Percentiles rank a stretch among this genome's conserved stretches.
Evolutionary conservation across 2,888 invertebrate species (phyloP).

Genomic region (Coelogynopora nodosa): DNA sequence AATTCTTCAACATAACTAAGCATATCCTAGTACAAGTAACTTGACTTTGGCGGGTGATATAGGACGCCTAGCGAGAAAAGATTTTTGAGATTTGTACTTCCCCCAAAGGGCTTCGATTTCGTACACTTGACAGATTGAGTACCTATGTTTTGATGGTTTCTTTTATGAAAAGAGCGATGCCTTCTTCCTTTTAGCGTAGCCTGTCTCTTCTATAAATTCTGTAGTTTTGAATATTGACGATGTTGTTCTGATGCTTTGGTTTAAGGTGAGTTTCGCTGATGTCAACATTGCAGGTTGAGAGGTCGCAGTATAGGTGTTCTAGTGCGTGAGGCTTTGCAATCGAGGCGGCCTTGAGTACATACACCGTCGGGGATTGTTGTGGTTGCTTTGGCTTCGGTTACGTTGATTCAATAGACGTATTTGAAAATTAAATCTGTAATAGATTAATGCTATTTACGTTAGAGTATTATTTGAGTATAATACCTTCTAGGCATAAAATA

Average conservation of each 20-base stretch:
- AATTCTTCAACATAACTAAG: too few relatives aligned
- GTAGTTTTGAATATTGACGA: not conserved
- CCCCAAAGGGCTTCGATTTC: not conserved
- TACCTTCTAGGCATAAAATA: too few relatives aligned
- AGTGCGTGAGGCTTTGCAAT: not conserved
- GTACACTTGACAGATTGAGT: not conserved
- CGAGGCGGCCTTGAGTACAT: not conserved
- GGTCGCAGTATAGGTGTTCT: not conserved
- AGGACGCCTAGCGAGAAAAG: not conserved
- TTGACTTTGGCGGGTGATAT: not conserved
- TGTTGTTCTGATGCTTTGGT: not conserved
- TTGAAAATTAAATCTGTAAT: too few relatives aligned
- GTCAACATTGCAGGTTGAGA: not conserved
- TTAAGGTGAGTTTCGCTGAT: not conserved
- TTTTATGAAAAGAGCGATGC: not conserved
- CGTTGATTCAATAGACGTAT: not conserved
- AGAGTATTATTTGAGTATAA: too few relatives aligned
- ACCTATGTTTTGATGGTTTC: not conserved
- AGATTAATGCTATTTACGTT: too few relatives aligned
- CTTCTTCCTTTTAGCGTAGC: not conserved
- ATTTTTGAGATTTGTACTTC: not conserved
- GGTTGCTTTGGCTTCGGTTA: not conserved
- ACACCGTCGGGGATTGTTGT: not conserved
- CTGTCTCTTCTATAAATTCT: not conserved
- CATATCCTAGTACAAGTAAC: too few relatives aligned